phyloP scores from a whole-genome alignment of 2,888 invertebrate species.

The Scaeva pyrastri region DNA sequence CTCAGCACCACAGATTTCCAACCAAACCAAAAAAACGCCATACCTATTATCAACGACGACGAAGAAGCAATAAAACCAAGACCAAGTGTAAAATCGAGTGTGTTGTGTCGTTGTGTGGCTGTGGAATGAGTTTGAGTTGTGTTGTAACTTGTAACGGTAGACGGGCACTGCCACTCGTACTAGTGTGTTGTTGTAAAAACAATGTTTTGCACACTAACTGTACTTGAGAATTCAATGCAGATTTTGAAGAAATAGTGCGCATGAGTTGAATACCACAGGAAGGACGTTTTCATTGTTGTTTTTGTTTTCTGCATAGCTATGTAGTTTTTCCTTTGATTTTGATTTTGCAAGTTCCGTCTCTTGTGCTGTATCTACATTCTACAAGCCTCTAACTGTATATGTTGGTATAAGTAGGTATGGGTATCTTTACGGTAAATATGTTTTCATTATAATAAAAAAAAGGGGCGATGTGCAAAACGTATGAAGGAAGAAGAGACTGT shows the following conservation, averaged over 20 bases:
- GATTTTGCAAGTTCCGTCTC: slow-evolving; percentile 4
- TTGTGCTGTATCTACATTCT: neutral
- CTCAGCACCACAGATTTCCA: too few species aligned
- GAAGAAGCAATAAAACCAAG: neutral
- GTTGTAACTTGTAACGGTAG: slow-evolving; percentile 6
- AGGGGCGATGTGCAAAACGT: slow-evolving; percentile 22
- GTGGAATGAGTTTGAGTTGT: slow-evolving; percentile 11
- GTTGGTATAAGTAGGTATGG: neutral
- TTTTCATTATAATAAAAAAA: neutral
- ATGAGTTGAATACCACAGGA: slow-evolving; percentile 63
- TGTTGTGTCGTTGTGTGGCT: too few species aligned
- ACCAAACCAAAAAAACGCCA: slow-evolving; percentile 40
- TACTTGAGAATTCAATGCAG: slow-evolving; percentile 60
- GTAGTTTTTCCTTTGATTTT: slow-evolving; percentile 20
- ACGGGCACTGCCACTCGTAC: neutral
- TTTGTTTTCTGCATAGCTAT: slow-evolving; percentile 38
- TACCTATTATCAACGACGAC: neutral
- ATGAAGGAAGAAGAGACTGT: slow-evolving; percentile 4
- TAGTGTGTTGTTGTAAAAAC: slow-evolving; percentile 21
- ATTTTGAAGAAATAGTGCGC: slow-evolving; percentile 59
- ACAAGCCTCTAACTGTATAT: neutral
- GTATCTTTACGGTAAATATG: slow-evolving; percentile 23
- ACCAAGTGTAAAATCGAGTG: too few species aligned
- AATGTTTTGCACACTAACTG: slow-evolving; percentile 36
- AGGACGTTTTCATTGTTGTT: slow-evolving; percentile 64